Conservation (phyloP, 2,113 vertebrate species). For the Chinchilla lanigera region DNA sequence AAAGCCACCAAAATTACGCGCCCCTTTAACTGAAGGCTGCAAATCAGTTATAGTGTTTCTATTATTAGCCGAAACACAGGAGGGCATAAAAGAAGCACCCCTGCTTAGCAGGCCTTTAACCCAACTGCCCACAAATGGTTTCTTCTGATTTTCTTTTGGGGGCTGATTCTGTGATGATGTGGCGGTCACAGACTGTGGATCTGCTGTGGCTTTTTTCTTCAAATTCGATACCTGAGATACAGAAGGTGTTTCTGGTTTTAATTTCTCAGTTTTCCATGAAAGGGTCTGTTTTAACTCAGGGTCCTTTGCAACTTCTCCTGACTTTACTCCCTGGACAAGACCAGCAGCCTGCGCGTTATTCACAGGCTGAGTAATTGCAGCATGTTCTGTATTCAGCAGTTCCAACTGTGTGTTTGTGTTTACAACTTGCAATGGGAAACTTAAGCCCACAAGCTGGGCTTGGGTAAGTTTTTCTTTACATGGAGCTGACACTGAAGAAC, state of each 20-base stretch:
- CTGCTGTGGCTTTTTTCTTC: slow-evolving; percentile 52
- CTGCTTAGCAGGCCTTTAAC: slow-evolving; percentile 87
- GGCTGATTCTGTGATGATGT: slow-evolving; percentile 73
- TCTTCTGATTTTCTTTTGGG: slow-evolving; percentile 75
- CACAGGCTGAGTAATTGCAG: background rate
- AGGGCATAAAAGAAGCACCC: slow-evolving; percentile 84
- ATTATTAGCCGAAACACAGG: slow-evolving; percentile 78
- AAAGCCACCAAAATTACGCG: slow-evolving; percentile 92
- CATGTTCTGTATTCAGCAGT: background rate
- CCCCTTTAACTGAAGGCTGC: slow-evolving; percentile 88
- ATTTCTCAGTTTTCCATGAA: slow-evolving; percentile 51
- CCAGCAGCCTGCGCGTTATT: background rate
- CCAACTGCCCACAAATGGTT: slow-evolving; percentile 86
- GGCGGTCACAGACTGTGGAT: slow-evolving; percentile 46
- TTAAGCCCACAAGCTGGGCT: background rate
- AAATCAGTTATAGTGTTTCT: slow-evolving; percentile 74
- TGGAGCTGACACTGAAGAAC: background rate
- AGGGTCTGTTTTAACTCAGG: slow-evolving; percentile 53
- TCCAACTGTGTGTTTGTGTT: background rate
- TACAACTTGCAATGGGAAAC: background rate
- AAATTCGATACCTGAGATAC: background rate
- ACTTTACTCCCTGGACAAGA: background rate
- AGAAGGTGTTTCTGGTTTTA: slow-evolving; percentile 36
- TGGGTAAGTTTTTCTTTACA: slow-evolving; percentile 2
- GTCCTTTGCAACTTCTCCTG: background rate